Evolutionary conservation across 2,113 vertebrate genomes (phyloP).

Genomic region (Phoxinus phoxinus): DNA sequence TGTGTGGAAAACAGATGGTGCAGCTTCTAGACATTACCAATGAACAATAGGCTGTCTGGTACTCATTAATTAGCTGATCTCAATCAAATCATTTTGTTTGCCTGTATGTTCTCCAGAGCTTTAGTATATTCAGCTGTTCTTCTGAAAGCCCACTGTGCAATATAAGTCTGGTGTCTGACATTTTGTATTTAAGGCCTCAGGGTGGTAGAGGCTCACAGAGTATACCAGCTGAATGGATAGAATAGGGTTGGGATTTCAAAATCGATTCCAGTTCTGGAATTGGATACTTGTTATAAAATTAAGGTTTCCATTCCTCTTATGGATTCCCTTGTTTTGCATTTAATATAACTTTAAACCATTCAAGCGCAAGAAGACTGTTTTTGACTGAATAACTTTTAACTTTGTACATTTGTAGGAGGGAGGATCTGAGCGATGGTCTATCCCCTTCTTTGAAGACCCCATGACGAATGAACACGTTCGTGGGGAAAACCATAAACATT

Average conservation of each 20-base stretch:
- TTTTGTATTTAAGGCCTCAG: not conserved
- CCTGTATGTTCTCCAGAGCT: slow-evolving; percentile 26
- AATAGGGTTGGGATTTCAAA: not conserved
- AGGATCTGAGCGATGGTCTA: too few species aligned
- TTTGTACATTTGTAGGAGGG: too few species aligned
- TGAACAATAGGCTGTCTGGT: slow-evolving; percentile 76
- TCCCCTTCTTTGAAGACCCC: too few species aligned
- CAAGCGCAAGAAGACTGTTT: too few species aligned
- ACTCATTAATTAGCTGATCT: slow-evolving; percentile 72
- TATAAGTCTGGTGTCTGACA: not conserved
- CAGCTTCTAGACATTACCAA: slow-evolving; percentile 69
- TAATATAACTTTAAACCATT: too few species aligned
- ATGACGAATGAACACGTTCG: too few species aligned
- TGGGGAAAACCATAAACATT: too few species aligned
- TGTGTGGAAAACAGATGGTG: slow-evolving; percentile 73
- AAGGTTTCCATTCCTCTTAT: too few species aligned
- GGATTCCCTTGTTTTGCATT: too few species aligned
- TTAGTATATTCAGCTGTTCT: slow-evolving; percentile 10
- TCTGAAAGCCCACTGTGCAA: slow-evolving; percentile 16
- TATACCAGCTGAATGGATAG: not conserved
- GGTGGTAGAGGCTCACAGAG: not conserved
- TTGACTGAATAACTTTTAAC: too few species aligned
- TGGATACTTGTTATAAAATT: too few species aligned
- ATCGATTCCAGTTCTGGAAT: too few species aligned
- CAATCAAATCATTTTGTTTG: slow-evolving; percentile 27